Evolutionary conservation across 2,113 vertebrate species (phyloP).

Genomic region (Meriones unguiculatus): DNA sequence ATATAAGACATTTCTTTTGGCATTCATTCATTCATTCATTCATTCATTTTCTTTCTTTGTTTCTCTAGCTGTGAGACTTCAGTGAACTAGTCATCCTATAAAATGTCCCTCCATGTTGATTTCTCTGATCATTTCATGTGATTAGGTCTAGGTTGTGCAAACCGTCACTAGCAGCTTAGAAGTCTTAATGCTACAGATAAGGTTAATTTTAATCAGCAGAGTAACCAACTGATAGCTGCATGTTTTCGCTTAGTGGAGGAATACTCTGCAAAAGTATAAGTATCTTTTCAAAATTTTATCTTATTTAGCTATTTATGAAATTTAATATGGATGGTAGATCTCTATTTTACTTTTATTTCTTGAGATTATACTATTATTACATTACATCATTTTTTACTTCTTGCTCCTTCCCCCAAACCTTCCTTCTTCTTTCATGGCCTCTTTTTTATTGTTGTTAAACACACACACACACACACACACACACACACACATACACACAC

Average conservation of each 20-base stretch:
- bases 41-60: too few relatives aligned
- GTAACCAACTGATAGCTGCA: not conserved
- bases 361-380: not conserved
- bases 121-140: not conserved
- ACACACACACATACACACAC: not conserved
- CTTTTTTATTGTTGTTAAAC: not conserved
- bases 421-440: not conserved
- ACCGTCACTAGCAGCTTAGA: not conserved
- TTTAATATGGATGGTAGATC: not conserved
- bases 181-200: not conserved
- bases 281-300: not conserved
- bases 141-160: not conserved
- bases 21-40: not conserved
- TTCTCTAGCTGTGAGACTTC: not conserved
- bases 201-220: not conserved
- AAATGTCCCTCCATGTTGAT: not conserved
- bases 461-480: not conserved
- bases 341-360: not conserved
- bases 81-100: not conserved
- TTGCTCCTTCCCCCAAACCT: not conserved
- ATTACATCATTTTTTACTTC: not conserved
- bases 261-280: not conserved
- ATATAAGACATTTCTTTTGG: not conserved
- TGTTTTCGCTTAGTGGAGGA: not conserved
- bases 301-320: not conserved